A percentile compares a stretch with the other conserved stretches of the same genome.
phyloP scores from a whole-genome alignment of 1,140 invertebrate species.

The Musca domestica region DNA sequence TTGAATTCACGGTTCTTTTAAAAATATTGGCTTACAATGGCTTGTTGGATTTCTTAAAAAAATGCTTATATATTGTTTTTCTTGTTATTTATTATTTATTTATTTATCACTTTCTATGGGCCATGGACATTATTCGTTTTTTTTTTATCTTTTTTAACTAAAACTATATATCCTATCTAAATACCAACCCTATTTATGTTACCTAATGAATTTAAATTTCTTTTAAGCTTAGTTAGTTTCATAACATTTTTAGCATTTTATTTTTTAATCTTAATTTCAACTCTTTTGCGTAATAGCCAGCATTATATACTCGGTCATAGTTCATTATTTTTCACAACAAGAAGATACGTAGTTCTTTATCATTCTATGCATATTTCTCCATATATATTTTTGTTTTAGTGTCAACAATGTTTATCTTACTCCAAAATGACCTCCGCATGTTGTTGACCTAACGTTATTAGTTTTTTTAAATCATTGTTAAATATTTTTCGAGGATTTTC shows the following conservation, averaged over 20 bases:
- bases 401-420: no score
- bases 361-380: no score
- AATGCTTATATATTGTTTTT: neutral
- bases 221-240: neutral
- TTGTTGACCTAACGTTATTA: no score
- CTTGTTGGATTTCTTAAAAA: neutral
- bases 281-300: conserved; percentile 1
- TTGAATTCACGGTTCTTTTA: no score
- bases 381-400: no score
- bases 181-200: conserved; percentile 1
- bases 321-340: neutral
- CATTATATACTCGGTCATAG: neutral
- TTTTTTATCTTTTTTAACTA: conserved; percentile 4
- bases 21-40: no score
- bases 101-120: neutral
- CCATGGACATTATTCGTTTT: neutral
- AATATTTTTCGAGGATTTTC: neutral
- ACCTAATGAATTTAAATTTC: no score
- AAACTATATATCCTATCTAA: conserved; percentile 3
- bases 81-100: neutral
- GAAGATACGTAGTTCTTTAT: neutral
- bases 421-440: no score
- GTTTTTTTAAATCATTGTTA: no score
- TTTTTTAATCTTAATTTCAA: neutral
- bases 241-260: neutral